Evolutionary conservation across 2,113 vertebrate genomes (phyloP).

Genomic region (Aleadryas rufinucha): DNA sequence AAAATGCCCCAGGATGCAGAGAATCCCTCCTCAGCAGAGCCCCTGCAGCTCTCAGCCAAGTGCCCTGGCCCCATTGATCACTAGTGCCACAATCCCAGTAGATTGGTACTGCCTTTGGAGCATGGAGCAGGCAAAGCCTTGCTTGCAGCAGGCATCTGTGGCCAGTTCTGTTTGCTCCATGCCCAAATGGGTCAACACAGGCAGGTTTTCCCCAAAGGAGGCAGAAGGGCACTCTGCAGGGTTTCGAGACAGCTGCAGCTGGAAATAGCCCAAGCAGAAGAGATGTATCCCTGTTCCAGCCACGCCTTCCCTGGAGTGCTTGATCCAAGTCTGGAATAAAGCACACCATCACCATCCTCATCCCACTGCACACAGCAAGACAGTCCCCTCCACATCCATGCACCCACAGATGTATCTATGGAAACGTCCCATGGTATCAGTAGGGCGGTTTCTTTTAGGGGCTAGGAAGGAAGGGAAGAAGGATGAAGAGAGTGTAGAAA

Average conservation of each 20-base stretch:
- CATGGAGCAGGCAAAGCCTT: background rate
- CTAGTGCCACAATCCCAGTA: background rate
- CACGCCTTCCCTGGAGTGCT: background rate
- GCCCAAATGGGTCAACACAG: background rate
- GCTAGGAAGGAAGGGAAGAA: background rate
- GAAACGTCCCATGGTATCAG: background rate
- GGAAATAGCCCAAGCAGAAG: background rate
- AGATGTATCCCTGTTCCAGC: background rate
- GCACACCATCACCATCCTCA: background rate
- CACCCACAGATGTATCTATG: background rate
- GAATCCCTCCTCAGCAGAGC: background rate
- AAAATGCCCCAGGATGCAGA: background rate
- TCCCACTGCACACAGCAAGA: background rate
- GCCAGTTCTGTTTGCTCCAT: background rate
- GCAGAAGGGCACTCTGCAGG: background rate
- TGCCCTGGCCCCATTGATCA: fast-evolving
- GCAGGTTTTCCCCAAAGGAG: background rate
- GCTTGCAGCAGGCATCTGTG: background rate
- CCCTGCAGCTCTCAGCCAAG: background rate
- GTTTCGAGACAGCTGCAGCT: background rate
- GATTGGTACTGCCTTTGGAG: background rate
- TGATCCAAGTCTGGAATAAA: background rate
- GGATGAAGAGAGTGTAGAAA: background rate
- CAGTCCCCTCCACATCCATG: background rate
- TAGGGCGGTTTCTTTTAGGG: background rate